Evolutionary conservation across 2,888 invertebrate genomes (phyloP), one percentile per base, ranked within the genome.

Genomic region (Azorinus chamasolen): DNA sequence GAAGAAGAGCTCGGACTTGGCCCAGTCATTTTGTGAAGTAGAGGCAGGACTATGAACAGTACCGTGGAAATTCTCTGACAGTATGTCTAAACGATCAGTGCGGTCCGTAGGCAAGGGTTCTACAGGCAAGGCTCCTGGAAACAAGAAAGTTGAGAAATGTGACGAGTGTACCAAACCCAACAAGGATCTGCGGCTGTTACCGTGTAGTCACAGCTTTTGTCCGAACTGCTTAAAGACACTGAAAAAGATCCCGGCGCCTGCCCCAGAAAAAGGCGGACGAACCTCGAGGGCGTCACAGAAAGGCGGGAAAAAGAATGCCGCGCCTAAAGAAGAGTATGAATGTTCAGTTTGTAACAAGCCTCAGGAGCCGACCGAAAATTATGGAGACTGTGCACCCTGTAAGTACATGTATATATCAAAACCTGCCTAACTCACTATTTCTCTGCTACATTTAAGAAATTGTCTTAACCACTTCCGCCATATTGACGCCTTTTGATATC

Each of bases 341-440:
- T 80, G 79, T 25, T 16, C 72, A 5, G 53, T 76, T 6, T 80
- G 79, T 57, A 65, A 64, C 50, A 61, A 61, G 10, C 51, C 43
- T 8, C 43, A 50, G 61, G 53, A 27, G 5, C 57, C 32, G 43
- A 32, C 12, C 14, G 65, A 58, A 12, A 57, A 61, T n/a, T 53
- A 79, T 64, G 80, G 80, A 14, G 80, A 80, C 20, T 80, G 80
- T 57, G 73, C 73, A 20, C 80, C 76, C 0, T 80, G 80, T 76
- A 65, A 69, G 72, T 59, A 43, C 41, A 32, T n/a, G n/a, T n/a
- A n/a, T n/a, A n/a, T n/a, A n/a, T n/a, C n/a, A n/a, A n/a, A n/a
- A n/a, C n/a, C n/a, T n/a, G n/a, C n/a, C n/a, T n/a, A n/a, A n/a
- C n/a, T n/a, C n/a, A n/a, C n/a, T n/a, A n/a, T n/a, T n/a, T n/a